A percentile compares a stretch with the other conserved stretches of the same genome.
Conservation (phyloP, 2,113 vertebrate species). For the Uria lomvia region DNA sequence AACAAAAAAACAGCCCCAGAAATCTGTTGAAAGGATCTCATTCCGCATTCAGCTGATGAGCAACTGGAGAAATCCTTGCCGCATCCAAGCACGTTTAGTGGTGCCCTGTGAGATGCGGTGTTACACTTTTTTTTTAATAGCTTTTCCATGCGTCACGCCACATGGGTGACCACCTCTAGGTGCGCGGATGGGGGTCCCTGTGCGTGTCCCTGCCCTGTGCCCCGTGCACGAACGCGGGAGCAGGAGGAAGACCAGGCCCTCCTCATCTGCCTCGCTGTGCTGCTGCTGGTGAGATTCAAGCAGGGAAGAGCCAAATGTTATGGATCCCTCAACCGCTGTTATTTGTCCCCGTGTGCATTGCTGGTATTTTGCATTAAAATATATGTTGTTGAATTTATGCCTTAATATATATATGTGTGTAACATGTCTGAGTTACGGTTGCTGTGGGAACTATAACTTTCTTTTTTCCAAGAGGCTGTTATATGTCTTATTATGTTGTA, state of each 20-base stretch:
- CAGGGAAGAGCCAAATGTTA: neutral
- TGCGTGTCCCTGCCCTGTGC: accelerated
- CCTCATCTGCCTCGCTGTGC: accelerated
- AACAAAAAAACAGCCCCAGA: neutral
- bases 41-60: neutral
- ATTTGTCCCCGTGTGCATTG: constrained; percentile 5
- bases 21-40: neutral
- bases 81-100: accelerated
- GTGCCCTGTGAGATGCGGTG: neutral
- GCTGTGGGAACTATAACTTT: constrained; percentile 66
- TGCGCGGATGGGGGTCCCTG: accelerated
- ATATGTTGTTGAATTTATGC: constrained; percentile 65
- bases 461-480: constrained; percentile 51
- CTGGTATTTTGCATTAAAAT: constrained; percentile 64
- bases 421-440: constrained; percentile 55
- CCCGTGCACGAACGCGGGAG: accelerated
- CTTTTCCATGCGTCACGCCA: accelerated
- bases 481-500: constrained; percentile 48
- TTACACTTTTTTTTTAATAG: accelerated
- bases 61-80: neutral
- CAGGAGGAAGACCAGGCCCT: neutral
- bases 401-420: constrained; percentile 50
- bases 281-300: neutral
- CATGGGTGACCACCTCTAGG: accelerated
- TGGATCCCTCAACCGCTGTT: constrained; percentile 5